Evolutionary conservation across 2,113 vertebrate species (phyloP), one percentile per base, ranked within the genome.

Genomic region (Podarcis muralis): DNA sequence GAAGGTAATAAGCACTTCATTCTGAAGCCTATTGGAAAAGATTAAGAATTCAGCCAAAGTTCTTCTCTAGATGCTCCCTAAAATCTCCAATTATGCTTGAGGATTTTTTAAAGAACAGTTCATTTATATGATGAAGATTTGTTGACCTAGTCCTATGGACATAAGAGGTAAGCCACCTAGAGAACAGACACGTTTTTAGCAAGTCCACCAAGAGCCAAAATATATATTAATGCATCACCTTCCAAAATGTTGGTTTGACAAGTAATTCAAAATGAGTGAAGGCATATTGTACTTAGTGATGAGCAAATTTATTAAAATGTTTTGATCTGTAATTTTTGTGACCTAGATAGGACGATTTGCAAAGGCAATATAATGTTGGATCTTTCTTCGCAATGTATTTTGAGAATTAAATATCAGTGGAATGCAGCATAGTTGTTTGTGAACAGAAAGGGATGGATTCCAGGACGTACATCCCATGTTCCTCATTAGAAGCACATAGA

Each of bases 231-330:
- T 37, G 16, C 84, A 91, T 6, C 3, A 66, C 66, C 71, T 92
- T 89, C 15, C 5, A 87, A 0, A 53, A 3, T 35, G 89, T 88
- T 88, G 87, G 66, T 80, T 92, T 77, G 82, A 76, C 90, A 76
- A n/a, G 5, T 65, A 91, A 76, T 87, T 90, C 80, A 82, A 89
- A 93, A 88, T 81, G 62, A 92, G 92, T 90, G 89, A 94, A 89
- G 2, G 11, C 87, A 92, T 32, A 65, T 35, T 89, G 62, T 91
- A 94, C 91, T 96, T 95, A 96, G 96, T 95, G 94, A 96, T 95
- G 96, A 96, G 96, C 96, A 97, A 93, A 90, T 92, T 88, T 68
- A 30, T 32, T 9, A 69, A 2, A 37, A 5, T 59, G 71, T 15
- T 78, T 79, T 78, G 62, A 40, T 32, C 30, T 3, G 25, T 57